phyloP scores from a whole-genome alignment of 2,888 invertebrate species.

The Sarcophaga subvicina region DNA sequence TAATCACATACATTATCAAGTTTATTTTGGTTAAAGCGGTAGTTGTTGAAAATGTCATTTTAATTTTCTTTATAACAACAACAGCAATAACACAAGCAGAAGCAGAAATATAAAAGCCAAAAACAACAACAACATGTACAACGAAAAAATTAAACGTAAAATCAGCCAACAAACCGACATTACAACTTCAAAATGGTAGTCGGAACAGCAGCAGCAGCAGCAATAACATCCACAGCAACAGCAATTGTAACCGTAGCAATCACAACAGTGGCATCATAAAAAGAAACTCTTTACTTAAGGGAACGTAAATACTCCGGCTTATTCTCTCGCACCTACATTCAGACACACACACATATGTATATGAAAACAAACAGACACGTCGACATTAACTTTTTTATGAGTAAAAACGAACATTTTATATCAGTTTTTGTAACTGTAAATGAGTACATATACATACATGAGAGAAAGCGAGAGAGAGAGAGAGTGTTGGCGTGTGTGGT shows the following conservation, averaged over 20 bases:
- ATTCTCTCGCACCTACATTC: neutral
- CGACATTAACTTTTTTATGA: no score
- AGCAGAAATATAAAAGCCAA: neutral
- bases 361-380: neutral
- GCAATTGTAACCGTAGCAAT: neutral
- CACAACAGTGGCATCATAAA: slow-evolving; percentile 13
- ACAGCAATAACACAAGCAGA: neutral
- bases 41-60: slow-evolving; percentile 57
- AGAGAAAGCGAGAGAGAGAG: no score
- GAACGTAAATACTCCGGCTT: slow-evolving; percentile 19
- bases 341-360: neutral
- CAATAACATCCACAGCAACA: neutral
- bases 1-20: slow-evolving; percentile 63
- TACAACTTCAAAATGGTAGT: neutral
- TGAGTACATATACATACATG: no score
- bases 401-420: no score
- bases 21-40: slow-evolving; percentile 58
- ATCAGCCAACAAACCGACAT: neutral
- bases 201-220: neutral
- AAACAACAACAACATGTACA: neutral
- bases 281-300: slow-evolving; percentile 44
- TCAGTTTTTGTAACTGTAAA: no score
- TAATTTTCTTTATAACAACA: slow-evolving; percentile 23
- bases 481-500: neutral
- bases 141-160: neutral